phyloP scores from a whole-genome alignment of 1,140 invertebrate species.

The Micrasema minimum region DNA sequence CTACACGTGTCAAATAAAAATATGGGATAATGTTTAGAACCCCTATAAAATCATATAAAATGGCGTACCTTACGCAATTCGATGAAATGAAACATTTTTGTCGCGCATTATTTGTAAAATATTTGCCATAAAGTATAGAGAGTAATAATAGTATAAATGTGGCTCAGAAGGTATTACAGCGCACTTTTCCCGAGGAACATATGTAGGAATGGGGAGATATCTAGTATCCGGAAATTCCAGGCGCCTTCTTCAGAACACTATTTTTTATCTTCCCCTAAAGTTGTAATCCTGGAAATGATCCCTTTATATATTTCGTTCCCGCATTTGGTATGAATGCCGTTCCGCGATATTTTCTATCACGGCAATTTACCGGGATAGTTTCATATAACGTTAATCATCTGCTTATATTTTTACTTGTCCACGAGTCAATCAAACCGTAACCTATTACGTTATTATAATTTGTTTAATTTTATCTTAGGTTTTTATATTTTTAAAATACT shows the following conservation, averaged over 20 bases:
- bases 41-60: too few species aligned
- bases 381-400: too few species aligned
- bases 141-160: conserved; percentile 28
- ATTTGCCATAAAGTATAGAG: conserved; percentile 18
- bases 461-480: too few species aligned
- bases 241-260: conserved; percentile 33
- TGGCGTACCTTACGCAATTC: not conserved
- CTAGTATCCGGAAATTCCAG: conserved; percentile 8
- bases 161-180: conserved; percentile 31
- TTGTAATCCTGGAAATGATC: conserved; percentile 53
- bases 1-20: too few species aligned
- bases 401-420: too few species aligned
- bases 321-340: not conserved
- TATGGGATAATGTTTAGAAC: too few species aligned
- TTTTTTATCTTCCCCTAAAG: conserved; percentile 53
- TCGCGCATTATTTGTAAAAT: conserved; percentile 8
- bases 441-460: too few species aligned
- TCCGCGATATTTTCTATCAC: conserved; percentile 7
- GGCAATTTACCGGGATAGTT: conserved; percentile 12
- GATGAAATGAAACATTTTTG: conserved; percentile 24
- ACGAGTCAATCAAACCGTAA: too few species aligned
- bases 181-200: conserved; percentile 17
- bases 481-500: too few species aligned
- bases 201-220: conserved; percentile 1
- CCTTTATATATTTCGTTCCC: conserved; percentile 48